Evolutionary conservation across 2,888 invertebrate species (phyloP), one percentile per base, ranked within the genome.

Genomic region (Lasius fuliginosus): DNA sequence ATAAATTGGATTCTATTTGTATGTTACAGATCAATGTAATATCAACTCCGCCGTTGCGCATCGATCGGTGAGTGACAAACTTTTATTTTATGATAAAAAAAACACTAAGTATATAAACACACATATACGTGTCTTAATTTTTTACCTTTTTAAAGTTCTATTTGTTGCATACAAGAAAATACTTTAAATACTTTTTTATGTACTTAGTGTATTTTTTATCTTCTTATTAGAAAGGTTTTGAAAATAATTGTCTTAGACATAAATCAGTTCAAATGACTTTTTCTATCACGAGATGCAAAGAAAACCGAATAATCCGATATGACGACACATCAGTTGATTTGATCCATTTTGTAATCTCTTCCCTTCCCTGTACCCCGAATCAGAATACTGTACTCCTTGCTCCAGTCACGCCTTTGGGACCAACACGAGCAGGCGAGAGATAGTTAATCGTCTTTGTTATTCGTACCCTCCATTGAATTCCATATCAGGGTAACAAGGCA

Each of bases 401-500:
- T 42, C n/a, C 56, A 56, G 40, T 68, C 69, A 68, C 11, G 56
- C 69, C 68, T 68, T 77, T 77, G n/a, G 12, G 18, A 49, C 33
- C 33, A 49, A 75, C 46, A 15, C 67, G 53, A 74, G 68, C 73
- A 73, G 58, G 73, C 67, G 58, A 85, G 85, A 65, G 77, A 85
- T 65, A n/a, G 82, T 75, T 90, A 88, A 90, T 90, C 88, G 82
- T 82, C 87, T 87, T 85, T 82, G 85, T 89, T 90, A 87, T 86
- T 91, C 87, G 87, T 86, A 87, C 79, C 88, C 82, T 86, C 89
- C 89, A 92, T 92, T 91, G 90, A 91, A 92, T 92, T 91, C 88
- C 89, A 87, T 92, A 91, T 92, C 90, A 89, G 85, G 86, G 92
- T 92, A 92, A 92, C 92, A 90, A 92, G 92, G 85, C 84, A 81